These are phyloP conservation scores for Rhynchopsitta pachyrhyncha DNA, from an alignment of 2,113 vertebrate species.

Conservation along the genomic window DNA sequence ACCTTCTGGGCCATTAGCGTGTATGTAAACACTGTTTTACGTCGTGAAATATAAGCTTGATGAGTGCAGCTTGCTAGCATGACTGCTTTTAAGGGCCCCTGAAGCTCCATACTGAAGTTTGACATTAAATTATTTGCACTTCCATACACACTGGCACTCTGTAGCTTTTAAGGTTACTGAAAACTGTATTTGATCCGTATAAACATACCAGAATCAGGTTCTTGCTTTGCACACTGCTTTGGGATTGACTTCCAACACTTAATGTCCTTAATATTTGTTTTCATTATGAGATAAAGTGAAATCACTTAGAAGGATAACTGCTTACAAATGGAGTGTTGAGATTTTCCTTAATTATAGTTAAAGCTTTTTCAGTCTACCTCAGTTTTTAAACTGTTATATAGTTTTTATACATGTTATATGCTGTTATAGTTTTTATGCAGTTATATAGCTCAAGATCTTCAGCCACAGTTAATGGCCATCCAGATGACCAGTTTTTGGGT, in stretches of 20 bases:
- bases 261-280: not conserved
- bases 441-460: not conserved
- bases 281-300: not conserved
- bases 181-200: not conserved
- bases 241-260: not conserved
- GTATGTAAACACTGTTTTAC: not conserved
- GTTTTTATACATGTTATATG: too few relatives aligned
- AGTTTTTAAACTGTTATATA: not conserved
- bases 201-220: not conserved
- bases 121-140: fast-evolving
- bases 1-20: fast-evolving
- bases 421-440: not conserved
- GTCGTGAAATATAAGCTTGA: not conserved
- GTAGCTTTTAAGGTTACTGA: not conserved
- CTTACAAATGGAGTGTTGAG: not conserved
- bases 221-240: not conserved
- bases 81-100: not conserved
- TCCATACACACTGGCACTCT: not conserved
- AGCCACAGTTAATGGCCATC: not conserved
- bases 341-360: not conserved
- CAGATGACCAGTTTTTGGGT: not conserved
- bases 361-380: not conserved
- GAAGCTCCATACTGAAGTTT: not conserved
- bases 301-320: not conserved
- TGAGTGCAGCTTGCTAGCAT: not conserved